A percentile compares a stretch with the other conserved stretches of the same genome.
Conservation (phyloP, 2,113 vertebrate genomes). For the Equus przewalskii region DNA sequence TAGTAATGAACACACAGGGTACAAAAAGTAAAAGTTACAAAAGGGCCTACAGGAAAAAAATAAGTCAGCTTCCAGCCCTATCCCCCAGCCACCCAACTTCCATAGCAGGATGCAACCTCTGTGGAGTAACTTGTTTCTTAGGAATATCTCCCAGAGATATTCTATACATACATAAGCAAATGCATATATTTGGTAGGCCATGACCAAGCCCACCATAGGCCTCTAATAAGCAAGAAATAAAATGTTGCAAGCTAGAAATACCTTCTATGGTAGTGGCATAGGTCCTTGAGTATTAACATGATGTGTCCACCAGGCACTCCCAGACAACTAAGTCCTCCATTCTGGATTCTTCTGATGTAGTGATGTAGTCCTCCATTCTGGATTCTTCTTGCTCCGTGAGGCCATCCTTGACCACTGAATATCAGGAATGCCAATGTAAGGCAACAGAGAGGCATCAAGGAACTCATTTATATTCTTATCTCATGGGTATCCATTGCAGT, state of each 20-base stretch:
- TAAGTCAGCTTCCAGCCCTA: neutral
- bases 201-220: neutral
- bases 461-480: neutral
- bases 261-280: neutral
- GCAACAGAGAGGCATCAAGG: neutral
- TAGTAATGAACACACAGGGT: neutral
- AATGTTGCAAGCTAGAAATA: neutral
- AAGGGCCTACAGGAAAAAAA: neutral
- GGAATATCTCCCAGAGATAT: neutral
- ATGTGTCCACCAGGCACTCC: neutral
- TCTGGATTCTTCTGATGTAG: neutral
- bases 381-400: neutral
- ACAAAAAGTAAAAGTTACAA: neutral
- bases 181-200: neutral
- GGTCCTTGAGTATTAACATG: neutral
- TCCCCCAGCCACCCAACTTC: neutral
- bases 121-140: neutral
- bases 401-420: neutral
- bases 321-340: neutral
- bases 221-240: neutral
- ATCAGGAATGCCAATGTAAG: neutral
- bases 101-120: neutral
- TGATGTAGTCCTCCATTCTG: neutral
- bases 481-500: neutral
- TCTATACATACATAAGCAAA: neutral